Percentiles rank a stretch among this genome's conserved stretches.
These are phyloP conservation scores for Drosophila longiperda DNA, from an alignment of 2,888 invertebrate species.

Conservation along the genomic window DNA sequence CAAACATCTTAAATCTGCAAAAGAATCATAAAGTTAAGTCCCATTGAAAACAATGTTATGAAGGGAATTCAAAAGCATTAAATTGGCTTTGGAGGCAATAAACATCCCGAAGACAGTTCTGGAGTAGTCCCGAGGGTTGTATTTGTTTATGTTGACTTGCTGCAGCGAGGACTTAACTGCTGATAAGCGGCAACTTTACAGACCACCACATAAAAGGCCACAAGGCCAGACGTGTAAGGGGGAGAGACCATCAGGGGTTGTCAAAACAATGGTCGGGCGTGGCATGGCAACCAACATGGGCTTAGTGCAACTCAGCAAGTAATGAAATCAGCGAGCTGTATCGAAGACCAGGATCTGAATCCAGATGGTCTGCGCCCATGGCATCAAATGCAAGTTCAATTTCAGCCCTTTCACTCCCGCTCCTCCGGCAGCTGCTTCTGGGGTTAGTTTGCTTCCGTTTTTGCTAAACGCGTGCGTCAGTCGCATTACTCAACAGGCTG, in stretches of 20 bases:
- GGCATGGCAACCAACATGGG: conserved; percentile 39
- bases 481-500: conserved; percentile 66
- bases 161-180: conserved; percentile 67
- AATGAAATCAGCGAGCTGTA: conserved; percentile 45
- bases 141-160: conserved; percentile 74
- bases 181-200: conserved; percentile 73
- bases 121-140: conserved; percentile 55
- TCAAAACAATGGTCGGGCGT: conserved; percentile 48
- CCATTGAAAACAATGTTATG: conserved; percentile 38
- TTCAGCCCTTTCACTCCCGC: conserved; percentile 47
- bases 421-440: conserved; percentile 46
- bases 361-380: conserved; percentile 43
- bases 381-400: conserved; percentile 2
- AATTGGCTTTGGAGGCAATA: conserved; percentile 52
- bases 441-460: conserved; percentile 45
- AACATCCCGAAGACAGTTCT: conserved; percentile 49
- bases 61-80: conserved; percentile 26
- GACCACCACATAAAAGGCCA: conserved; percentile 49
- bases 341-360: conserved; percentile 30
- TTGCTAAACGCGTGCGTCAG: conserved; percentile 60
- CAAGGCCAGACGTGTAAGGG: conserved; percentile 23
- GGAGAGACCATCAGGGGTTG: conserved; percentile 39
- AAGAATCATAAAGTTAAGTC: conserved; percentile 27
- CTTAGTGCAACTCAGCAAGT: conserved; percentile 37
- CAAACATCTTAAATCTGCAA: conserved; percentile 17